Base-by-base conservation (phyloP, 2,888 invertebrate species). In the Drosophila subsilvestris region DNA sequence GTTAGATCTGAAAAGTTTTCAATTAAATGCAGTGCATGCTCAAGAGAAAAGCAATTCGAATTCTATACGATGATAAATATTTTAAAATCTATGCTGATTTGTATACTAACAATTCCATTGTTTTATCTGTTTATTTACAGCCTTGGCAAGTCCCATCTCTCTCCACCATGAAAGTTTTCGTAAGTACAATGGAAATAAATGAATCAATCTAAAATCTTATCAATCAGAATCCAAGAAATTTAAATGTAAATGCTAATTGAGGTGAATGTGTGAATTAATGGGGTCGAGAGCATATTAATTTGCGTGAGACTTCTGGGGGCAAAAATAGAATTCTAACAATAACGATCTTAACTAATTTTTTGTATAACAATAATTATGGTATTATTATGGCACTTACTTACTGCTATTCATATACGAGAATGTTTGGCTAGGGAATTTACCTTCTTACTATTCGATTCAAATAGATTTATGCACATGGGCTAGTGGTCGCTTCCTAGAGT, bases 101-200 rank as follows among this genome's bases (percentile, higher is more conserved):
- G 49, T 63, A 63, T 17, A 48, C 50, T 74, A 63, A 42, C 53
- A 51, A 59, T n/a, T 27, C n/a, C 42, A 75, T 17, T 56, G 45
- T 63, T 63, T 63, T 67, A 8, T 65, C 61, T 73, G 63, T 80
- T 72, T 79, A 69, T 56, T 88, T 82, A 65, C 78, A 83, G 88
- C 84, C 80, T 79, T 78, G 79, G 74, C 86, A 72, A 78, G 68
- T 73, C 58, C 71, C 71, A 79, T 77, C 63, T 75, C 69, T 75
- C 77, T 78, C 66, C 81, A 90, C 79, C 85, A 93, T 93, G 93
- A 93, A 93, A 91, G 89, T 92, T 90, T 92, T 93, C 92, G 93
- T 93, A 93, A 93, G 93, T 93, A 91, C 84, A 74, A 56, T 70
- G 49, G 29, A 48, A 53, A 68, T 68, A 63, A 54, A 42, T 27